Percentiles rank a stretch among this genome's conserved stretches.
Conservation (phyloP, 2,888 invertebrate species). For the Phorcus lineatus region DNA sequence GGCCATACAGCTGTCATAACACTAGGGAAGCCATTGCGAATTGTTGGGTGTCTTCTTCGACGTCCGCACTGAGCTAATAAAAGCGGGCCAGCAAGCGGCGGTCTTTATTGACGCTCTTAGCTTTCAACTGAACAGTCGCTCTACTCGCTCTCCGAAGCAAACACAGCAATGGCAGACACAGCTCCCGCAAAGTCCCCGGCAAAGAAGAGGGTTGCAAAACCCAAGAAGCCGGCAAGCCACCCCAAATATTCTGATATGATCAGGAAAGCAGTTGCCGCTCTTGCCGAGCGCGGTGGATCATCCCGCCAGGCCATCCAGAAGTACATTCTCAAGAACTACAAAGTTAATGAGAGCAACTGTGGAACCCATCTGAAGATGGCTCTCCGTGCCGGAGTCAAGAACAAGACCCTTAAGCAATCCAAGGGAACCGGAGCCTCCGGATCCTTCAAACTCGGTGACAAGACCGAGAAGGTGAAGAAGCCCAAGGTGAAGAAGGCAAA, state of each 20-base stretch:
- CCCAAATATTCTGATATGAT: slow-evolving; percentile 71
- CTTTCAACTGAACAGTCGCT: not conserved
- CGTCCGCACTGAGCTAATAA: slow-evolving; percentile 32
- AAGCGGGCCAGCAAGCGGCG: slow-evolving; percentile 1
- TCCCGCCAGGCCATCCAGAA: slow-evolving; percentile 73
- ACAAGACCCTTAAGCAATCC: slow-evolving; percentile 60
- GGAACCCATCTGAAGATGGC: slow-evolving; percentile 60
- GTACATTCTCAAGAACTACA: slow-evolving; percentile 71
- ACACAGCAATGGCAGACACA: slow-evolving; percentile 32
- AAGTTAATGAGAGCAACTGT: slow-evolving; percentile 56
- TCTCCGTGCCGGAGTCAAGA: slow-evolving; percentile 62
- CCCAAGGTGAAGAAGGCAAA: slow-evolving; percentile 32
- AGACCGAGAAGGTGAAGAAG: slow-evolving; percentile 28
- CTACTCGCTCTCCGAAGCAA: not conserved
- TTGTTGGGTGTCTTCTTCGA: slow-evolving; percentile 28
- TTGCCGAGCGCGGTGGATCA: slow-evolving; percentile 71
- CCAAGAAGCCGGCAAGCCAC: slow-evolving; percentile 53
- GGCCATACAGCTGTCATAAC: not conserved
- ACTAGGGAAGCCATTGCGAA: not conserved
- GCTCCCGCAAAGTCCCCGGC: slow-evolving; percentile 36
- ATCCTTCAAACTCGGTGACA: slow-evolving; percentile 41
- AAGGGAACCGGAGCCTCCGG: slow-evolving; percentile 46
- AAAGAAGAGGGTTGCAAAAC: slow-evolving; percentile 48
- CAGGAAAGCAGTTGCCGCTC: slow-evolving; percentile 65
- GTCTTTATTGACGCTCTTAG: not conserved